Evolutionary conservation across 2,888 invertebrate species (phyloP).

Genomic region (Andrena camellia): DNA sequence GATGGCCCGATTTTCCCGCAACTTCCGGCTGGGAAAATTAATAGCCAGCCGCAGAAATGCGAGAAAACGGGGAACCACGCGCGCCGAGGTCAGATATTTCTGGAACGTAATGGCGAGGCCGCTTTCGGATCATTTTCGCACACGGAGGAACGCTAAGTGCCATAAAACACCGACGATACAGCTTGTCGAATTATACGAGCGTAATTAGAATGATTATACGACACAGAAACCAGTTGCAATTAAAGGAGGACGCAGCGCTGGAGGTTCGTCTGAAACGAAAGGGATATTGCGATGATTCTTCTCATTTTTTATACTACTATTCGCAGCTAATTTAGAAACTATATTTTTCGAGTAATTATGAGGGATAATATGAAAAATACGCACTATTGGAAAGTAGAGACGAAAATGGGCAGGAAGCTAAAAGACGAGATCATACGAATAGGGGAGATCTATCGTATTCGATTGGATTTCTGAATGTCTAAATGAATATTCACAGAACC

Average conservation of each 20-base stretch:
- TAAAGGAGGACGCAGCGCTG: neutral
- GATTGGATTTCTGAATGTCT: too few species aligned
- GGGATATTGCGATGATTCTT: too few species aligned
- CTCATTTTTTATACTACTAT: too few species aligned
- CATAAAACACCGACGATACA: conserved; percentile 5
- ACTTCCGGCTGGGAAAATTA: conserved; percentile 32
- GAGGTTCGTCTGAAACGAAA: neutral
- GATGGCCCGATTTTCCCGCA: conserved; percentile 35
- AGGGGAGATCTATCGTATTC: too few species aligned
- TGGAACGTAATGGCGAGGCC: neutral
- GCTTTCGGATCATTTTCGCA: conserved; percentile 14
- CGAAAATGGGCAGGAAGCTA: too few species aligned
- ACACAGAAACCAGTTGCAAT: neutral
- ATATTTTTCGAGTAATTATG: too few species aligned
- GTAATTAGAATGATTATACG: neutral
- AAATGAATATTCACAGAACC: too few species aligned
- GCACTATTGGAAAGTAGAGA: too few species aligned
- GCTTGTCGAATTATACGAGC: neutral
- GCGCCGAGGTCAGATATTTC: conserved; percentile 15
- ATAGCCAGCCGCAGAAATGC: conserved; percentile 11
- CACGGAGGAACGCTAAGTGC: neutral
- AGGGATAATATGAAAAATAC: too few species aligned
- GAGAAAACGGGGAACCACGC: conserved; percentile 11
- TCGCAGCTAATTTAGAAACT: too few species aligned
- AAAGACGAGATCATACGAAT: too few species aligned